phyloP scores from a whole-genome alignment of 2,888 invertebrate species.

The Lasius platythorax region DNA sequence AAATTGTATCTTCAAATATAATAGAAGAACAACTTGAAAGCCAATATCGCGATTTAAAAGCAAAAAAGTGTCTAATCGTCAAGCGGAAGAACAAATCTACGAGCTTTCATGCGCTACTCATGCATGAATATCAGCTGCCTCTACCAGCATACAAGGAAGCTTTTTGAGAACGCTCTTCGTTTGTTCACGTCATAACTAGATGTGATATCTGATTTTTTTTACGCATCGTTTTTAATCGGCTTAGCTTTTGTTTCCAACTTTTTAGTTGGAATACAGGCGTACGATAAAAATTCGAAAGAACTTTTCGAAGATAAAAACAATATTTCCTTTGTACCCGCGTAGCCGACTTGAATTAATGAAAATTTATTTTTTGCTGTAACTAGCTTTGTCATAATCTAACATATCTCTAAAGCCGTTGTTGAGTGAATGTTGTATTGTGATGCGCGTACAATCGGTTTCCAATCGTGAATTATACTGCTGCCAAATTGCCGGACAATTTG shows the following conservation, averaged over 20 bases:
- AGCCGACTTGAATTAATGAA: background rate
- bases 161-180: background rate
- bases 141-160: background rate
- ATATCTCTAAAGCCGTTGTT: background rate
- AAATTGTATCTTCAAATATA: background rate
- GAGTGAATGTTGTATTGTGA: background rate
- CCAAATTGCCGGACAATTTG: slow-evolving; percentile 19
- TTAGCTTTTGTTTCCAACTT: background rate
- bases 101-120: background rate
- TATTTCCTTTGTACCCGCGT: background rate
- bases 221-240: background rate
- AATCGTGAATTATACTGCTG: background rate
- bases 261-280: background rate
- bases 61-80: background rate
- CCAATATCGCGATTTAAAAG: background rate
- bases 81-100: background rate
- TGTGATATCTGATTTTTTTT: background rate
- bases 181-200: background rate
- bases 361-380: background rate
- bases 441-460: background rate
- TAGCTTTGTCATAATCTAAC: background rate
- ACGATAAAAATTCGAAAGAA: background rate
- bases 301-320: background rate
- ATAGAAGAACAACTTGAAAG: background rate
- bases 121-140: background rate